Conservation (phyloP, 2,888 invertebrate species). For the Cosmorhoe ocellata region DNA sequence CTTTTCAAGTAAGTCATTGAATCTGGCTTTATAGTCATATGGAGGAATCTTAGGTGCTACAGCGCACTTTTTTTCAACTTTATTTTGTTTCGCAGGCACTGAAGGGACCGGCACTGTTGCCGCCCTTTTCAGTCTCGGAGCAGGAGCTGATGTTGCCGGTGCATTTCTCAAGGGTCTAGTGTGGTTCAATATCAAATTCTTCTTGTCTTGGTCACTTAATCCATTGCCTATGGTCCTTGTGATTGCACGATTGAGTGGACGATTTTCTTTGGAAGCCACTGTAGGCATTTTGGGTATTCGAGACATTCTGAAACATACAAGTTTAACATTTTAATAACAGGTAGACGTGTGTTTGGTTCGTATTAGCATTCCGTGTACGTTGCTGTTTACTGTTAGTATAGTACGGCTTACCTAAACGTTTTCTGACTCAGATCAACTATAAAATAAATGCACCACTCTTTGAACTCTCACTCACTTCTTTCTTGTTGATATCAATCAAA, state of each 20-base stretch:
- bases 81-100: conserved; percentile 56
- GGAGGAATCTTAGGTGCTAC: conserved; percentile 82
- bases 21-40: conserved; percentile 86
- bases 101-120: conserved; percentile 60
- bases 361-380: too few relatives aligned
- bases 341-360: too few relatives aligned
- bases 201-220: conserved; percentile 71
- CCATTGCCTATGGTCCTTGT: conserved; percentile 57
- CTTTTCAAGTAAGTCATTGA: conserved; percentile 83
- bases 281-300: conserved; percentile 71
- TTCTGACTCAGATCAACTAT: too few relatives aligned
- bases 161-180: conserved; percentile 59
- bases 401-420: too few relatives aligned
- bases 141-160: conserved; percentile 47
- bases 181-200: conserved; percentile 65
- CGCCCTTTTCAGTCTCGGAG: conserved; percentile 62
- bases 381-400: too few relatives aligned
- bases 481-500: too few relatives aligned
- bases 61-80: conserved; percentile 66
- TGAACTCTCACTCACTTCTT: too few relatives aligned
- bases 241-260: conserved; percentile 53
- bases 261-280: conserved; percentile 63
- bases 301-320: conserved; percentile 52
- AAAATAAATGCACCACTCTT: too few relatives aligned
- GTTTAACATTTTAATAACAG: too few relatives aligned